phyloP scores from a whole-genome alignment of 2,888 invertebrate genomes.

The Melinopterus prodromus region DNA sequence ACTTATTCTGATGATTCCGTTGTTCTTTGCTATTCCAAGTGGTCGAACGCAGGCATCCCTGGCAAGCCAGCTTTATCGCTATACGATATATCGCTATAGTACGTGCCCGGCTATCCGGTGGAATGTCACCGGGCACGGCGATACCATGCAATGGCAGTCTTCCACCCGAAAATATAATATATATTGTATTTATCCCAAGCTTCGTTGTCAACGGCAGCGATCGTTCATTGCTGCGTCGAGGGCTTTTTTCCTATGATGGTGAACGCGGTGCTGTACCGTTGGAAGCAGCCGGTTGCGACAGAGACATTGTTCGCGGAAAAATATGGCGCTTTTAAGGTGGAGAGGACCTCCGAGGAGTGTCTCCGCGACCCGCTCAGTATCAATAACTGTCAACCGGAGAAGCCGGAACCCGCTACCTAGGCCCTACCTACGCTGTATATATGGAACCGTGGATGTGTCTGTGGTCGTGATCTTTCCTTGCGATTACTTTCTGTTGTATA shows the following conservation, averaged over 20 bases:
- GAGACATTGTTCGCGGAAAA: conserved; percentile 4
- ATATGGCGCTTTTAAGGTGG: conserved; percentile 4
- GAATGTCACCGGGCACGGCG: background rate
- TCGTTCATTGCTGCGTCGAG: conserved; percentile 4
- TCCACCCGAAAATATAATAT: background rate
- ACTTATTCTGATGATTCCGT: conserved; percentile 4
- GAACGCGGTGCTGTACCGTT: background rate
- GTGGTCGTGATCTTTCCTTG: background rate
- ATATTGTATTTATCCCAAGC: background rate
- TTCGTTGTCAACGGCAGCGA: background rate
- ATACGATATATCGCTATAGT: background rate
- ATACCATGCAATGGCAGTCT: too few species aligned
- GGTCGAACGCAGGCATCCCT: background rate
- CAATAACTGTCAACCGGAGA: background rate
- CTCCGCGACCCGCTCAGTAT: background rate
- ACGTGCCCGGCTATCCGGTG: background rate
- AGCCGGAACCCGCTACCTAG: background rate
- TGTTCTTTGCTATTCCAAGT: background rate
- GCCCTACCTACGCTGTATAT: background rate
- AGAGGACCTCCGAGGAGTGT: background rate
- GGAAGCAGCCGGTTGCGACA: background rate
- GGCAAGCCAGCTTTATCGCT: background rate
- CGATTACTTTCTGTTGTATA: too few species aligned
- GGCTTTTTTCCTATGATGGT: background rate
- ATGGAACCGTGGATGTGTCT: background rate